Percentiles rank a stretch among this genome's conserved stretches.
Evolutionary conservation across 2,113 vertebrate species (phyloP).

Genomic region (Puma concolor): DNA sequence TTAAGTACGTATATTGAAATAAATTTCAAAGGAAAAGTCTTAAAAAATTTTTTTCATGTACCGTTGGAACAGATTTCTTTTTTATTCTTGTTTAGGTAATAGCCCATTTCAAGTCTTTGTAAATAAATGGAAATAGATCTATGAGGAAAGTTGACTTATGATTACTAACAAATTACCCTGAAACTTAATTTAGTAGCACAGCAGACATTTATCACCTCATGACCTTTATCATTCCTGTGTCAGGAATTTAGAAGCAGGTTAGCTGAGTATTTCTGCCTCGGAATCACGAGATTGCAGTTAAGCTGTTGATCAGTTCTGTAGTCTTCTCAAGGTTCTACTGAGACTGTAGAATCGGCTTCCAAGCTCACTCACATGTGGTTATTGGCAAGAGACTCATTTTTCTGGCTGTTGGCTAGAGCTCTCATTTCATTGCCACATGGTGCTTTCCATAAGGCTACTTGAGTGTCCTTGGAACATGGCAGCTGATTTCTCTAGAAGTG

Average conservation of each 20-base stretch:
- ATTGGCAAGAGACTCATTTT: not conserved
- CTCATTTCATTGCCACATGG: not conserved
- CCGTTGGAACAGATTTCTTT: not conserved
- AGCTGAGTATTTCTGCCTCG: not conserved
- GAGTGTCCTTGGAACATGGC: not conserved
- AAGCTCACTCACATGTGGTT: not conserved
- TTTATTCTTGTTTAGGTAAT: not conserved
- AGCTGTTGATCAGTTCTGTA: not conserved
- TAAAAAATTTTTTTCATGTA: not conserved
- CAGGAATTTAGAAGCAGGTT: not conserved
- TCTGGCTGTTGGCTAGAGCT: not conserved
- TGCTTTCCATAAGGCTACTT: not conserved
- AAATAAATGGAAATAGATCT: conserved; percentile 33
- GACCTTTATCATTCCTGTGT: not conserved
- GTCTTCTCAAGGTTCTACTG: not conserved
- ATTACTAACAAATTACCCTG: conserved; percentile 18
- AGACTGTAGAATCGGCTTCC: not conserved
- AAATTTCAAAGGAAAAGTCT: conserved; percentile 39
- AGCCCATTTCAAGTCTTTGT: conserved; percentile 13
- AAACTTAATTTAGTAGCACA: not conserved
- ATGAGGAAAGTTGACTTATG: not conserved
- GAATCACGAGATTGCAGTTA: not conserved
- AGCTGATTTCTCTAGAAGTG: not conserved
- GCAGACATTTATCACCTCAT: not conserved
- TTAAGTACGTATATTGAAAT: conserved; percentile 2